Base-by-base conservation (phyloP, 2,113 vertebrate genomes). In the Sisor rabdophorus region DNA sequence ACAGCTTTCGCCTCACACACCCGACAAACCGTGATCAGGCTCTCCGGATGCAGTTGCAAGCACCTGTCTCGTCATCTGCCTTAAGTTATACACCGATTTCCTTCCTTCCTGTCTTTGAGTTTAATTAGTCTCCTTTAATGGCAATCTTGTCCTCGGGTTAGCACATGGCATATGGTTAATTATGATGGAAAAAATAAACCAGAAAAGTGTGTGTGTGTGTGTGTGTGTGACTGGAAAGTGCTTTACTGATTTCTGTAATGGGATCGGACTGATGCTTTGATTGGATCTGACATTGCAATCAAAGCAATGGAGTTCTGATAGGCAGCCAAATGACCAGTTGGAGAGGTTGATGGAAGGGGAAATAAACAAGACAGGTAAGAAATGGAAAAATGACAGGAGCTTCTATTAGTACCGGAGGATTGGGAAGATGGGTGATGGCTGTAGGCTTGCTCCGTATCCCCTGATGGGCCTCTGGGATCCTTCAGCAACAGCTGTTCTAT, bases 71-170 rank as follows among this genome's bases (percentile, higher is more conserved):
- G 56, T 71, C 74, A 13, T 80, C 74, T 77, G 75, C 76, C 71
- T 81, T 71, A 75, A 71, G 71, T 61, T 32, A 69, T 56, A 32
- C 40, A 20, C 80, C 26, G 36, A 70, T 78, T 78, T 79, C 77
- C 65, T 78, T 79, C 77, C 65, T 70, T 71, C 63, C 55, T 72
- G 65, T 60, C 68, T 79, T 71, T 55, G 73, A 54, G 40, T 71
- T 72, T 60, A 76, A 79, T 82, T 79, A 82, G 52, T 76, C 72
- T 13, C 58, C 19, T 75, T 79, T 79, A 76, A 76, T 28, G 40
- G 67, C 53, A 61, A 68, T 44, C 59, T 79, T 58, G 24, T 71
- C 67, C 72, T 72, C 65, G 68, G 48, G 75, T 81, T 75, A 75
- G 76, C 50, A 58, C 22, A 17, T n/a, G 48, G 71, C 76, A 74